Conservation (phyloP, 2,113 vertebrate species). For the Oryzias melastigma region DNA sequence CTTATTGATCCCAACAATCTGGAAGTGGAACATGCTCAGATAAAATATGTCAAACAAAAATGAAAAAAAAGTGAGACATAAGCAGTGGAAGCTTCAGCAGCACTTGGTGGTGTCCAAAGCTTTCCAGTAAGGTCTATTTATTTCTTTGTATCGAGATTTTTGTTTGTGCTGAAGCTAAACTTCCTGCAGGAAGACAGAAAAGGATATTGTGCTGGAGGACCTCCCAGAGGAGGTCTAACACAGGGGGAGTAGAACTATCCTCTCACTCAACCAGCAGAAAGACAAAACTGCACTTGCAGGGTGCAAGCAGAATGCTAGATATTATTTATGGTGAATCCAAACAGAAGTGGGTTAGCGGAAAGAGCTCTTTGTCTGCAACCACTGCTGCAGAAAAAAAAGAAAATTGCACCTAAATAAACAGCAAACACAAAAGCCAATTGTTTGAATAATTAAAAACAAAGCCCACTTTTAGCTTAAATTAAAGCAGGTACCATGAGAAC, state of each 20-base stretch:
- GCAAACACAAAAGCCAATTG: slow-evolving; percentile 8
- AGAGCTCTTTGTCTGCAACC: slow-evolving; percentile 39
- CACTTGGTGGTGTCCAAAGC: slow-evolving; percentile 38
- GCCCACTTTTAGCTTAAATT: background rate
- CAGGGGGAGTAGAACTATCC: slow-evolving; percentile 18
- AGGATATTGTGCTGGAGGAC: slow-evolving; percentile 42
- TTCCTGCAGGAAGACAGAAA: slow-evolving; percentile 65
- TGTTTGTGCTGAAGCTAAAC: slow-evolving; percentile 31
- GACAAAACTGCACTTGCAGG: slow-evolving; percentile 27
- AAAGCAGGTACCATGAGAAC: slow-evolving; percentile 8
- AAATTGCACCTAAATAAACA: slow-evolving; percentile 2
- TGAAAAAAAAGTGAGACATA: slow-evolving; percentile 29
- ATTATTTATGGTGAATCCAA: slow-evolving; percentile 46
- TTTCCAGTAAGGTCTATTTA: slow-evolving; percentile 20
- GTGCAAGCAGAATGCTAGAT: slow-evolving; percentile 22
- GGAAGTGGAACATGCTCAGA: slow-evolving; percentile 25
- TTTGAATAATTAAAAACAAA: slow-evolving; percentile 18
- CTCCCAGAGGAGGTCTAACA: slow-evolving; percentile 27
- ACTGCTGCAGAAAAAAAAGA: background rate
- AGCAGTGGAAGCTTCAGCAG: slow-evolving; percentile 41
- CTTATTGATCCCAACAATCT: slow-evolving; percentile 52
- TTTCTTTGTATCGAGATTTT: slow-evolving; percentile 42
- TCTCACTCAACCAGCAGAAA: slow-evolving; percentile 14
- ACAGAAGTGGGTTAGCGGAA: slow-evolving; percentile 30
- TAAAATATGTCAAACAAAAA: slow-evolving; percentile 30